A percentile compares a stretch with the other conserved stretches of the same genome.
These are phyloP conservation scores for Sebastiscus albofasciatus DNA, from an alignment of 2,797 vertebrate genomes.

Conservation along the genomic window DNA sequence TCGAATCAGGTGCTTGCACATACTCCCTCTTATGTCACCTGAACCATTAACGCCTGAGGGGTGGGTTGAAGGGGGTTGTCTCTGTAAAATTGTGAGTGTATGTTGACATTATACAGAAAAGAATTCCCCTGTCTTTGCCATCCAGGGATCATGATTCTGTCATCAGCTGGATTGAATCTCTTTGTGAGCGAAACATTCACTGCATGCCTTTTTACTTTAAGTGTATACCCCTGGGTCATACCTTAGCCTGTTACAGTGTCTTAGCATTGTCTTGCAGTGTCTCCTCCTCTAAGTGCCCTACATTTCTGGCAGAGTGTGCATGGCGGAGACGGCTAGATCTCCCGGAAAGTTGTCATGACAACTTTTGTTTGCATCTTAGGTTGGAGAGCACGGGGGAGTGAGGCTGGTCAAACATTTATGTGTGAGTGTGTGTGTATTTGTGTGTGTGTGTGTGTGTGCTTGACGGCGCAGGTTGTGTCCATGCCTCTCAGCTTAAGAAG, in stretches of 20 bases:
- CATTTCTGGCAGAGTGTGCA: slow-evolving; percentile 49
- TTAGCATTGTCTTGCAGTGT: slow-evolving; percentile 28
- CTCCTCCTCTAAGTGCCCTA: slow-evolving; percentile 40
- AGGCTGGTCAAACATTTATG: slow-evolving; percentile 45
- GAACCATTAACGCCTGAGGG: slow-evolving; percentile 23
- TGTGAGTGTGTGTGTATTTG: not conserved
- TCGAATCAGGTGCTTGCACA: not conserved
- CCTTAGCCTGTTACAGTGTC: slow-evolving; percentile 31
- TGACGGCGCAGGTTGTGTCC: slow-evolving; percentile 20
- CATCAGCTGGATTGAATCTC: slow-evolving; percentile 7
- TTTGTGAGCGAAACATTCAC: slow-evolving; percentile 4
- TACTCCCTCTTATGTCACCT: slow-evolving; percentile 37
- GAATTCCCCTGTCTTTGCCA: slow-evolving; percentile 9
- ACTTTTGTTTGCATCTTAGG: slow-evolving; percentile 66
- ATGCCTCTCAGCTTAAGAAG: slow-evolving; percentile 32
- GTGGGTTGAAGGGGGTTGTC: not conserved
- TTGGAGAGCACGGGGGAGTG: slow-evolving; percentile 8
- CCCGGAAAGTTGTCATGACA: slow-evolving; percentile 65
- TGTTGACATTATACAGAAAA: slow-evolving; percentile 18
- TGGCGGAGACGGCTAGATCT: slow-evolving; percentile 25
- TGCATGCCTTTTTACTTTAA: slow-evolving; percentile 6
- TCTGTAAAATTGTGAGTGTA: slow-evolving; percentile 3
- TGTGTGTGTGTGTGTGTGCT: not conserved
- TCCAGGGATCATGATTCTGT: not conserved
- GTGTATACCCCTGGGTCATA: slow-evolving; percentile 12